These are phyloP conservation scores for Caenorhabditis brenneri DNA, from an alignment of 1,140 invertebrate genomes.

Conservation along the genomic window DNA sequence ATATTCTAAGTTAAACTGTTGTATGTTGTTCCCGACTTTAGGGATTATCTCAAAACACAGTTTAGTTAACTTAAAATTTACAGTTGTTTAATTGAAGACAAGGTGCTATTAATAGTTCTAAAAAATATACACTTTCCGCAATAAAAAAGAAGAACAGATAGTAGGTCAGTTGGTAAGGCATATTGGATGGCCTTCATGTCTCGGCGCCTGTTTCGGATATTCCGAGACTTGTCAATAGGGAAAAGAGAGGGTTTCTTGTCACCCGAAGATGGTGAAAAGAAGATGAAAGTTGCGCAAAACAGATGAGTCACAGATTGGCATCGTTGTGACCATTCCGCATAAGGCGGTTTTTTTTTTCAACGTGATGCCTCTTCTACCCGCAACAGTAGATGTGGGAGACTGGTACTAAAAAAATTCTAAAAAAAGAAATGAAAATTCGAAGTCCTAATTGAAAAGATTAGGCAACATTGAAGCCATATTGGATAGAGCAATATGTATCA, in stretches of 20 bases:
- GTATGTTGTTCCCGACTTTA: no score
- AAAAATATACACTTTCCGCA: no score
- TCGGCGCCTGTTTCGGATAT: not conserved
- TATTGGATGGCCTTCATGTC: conserved; percentile 16
- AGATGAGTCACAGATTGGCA: conserved; percentile 40
- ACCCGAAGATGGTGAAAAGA: not conserved
- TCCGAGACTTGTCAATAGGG: not conserved
- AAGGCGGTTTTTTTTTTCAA: conserved; percentile 22
- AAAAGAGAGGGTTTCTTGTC: conserved; percentile 12
- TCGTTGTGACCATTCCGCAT: conserved; percentile 30
- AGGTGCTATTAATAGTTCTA: no score
- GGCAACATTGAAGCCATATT: not conserved
- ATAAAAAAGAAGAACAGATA: no score
- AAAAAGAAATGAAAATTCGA: not conserved
- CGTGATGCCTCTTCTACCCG: not conserved
- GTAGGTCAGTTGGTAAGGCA: not conserved
- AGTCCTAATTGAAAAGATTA: not conserved
- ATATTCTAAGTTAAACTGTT: no score
- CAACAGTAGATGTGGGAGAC: conserved; percentile 4
- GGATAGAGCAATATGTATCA: not conserved
- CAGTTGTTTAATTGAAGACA: no score
- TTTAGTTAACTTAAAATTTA: no score
- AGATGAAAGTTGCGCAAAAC: conserved; percentile 40
- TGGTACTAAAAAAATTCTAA: not conserved
- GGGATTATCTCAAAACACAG: no score